Evolutionary conservation across 2,797 vertebrate genomes (phyloP).

Genomic region (Gymnoscopelus microlampas): DNA sequence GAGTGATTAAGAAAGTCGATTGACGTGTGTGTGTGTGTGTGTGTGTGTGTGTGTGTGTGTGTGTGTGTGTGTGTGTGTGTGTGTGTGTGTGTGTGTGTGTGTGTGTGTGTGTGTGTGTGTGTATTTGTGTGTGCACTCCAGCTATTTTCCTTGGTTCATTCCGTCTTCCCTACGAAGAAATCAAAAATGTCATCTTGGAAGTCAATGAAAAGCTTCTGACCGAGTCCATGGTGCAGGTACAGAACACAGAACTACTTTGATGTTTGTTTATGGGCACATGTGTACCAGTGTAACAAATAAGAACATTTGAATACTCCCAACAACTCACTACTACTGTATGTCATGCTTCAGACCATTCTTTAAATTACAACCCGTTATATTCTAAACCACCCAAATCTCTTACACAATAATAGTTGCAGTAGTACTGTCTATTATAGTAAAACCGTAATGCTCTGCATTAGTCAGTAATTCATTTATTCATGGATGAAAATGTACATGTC

Average conservation of each 20-base stretch:
- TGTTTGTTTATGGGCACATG: not conserved
- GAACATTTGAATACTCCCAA: too few relatives aligned
- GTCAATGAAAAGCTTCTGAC: conserved; percentile 86
- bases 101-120: conserved; percentile 19
- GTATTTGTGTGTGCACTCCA: conserved; percentile 49
- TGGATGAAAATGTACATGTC: too few relatives aligned
- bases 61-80: conserved; percentile 4
- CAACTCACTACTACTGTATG: too few relatives aligned
- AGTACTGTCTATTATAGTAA: too few relatives aligned
- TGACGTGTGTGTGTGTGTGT: too few relatives aligned
- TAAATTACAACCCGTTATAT: too few relatives aligned
- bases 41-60: not conserved
- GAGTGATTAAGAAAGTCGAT: not conserved
- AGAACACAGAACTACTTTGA: conserved; percentile 10
- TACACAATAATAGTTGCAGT: too few relatives aligned
- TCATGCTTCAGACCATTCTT: too few relatives aligned
- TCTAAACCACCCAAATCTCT: too few relatives aligned
- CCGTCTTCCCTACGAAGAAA: conserved; percentile 87
- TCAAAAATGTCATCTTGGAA: conserved; percentile 85
- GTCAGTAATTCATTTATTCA: too few relatives aligned
- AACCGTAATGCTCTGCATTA: too few relatives aligned
- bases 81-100: conserved; percentile 21
- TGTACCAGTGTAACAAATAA: too few relatives aligned
- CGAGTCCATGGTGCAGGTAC: conserved; percentile 87
- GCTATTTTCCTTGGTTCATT: conserved; percentile 90